phyloP scores from a whole-genome alignment of 1,140 invertebrate species.

The Probaryconus sp. region DNA sequence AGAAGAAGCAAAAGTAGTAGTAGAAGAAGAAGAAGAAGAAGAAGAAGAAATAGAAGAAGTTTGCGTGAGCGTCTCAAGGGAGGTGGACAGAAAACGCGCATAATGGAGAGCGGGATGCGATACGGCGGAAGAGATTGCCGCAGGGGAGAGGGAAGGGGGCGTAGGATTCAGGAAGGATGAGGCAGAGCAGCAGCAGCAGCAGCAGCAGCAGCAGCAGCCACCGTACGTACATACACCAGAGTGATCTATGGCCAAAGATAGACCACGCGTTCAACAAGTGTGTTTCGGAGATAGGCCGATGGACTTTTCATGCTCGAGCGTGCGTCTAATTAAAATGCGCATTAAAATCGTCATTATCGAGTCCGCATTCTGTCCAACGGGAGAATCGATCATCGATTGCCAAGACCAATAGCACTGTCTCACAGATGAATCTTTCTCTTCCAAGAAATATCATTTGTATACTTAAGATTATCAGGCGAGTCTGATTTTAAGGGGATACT shows the following conservation, averaged over 20 bases:
- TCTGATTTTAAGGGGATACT: conserved; percentile 14
- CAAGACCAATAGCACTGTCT: conserved; percentile 21
- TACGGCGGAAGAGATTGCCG: conserved; percentile 15
- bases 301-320: conserved; percentile 63
- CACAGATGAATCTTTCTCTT: conserved; percentile 31
- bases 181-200: too few relatives aligned
- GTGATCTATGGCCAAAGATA: conserved; percentile 77
- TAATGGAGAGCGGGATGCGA: conserved; percentile 16
- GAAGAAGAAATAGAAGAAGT: too few relatives aligned
- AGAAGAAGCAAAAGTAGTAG: too few relatives aligned
- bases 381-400: conserved; percentile 52
- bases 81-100: too few relatives aligned
- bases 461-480: conserved; percentile 18
- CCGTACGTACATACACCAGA: conserved; percentile 49
- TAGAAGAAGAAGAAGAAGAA: too few relatives aligned
- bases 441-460: conserved; percentile 29
- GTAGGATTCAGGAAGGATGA: conserved; percentile 26
- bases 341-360: conserved; percentile 42
- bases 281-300: conserved; percentile 72
- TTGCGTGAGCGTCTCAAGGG: too few relatives aligned
- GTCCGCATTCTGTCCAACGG: conserved; percentile 11
- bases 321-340: conserved; percentile 60
- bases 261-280: conserved; percentile 78
- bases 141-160: conserved; percentile 15
- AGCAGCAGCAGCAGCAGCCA: conserved; percentile 27